Evolutionary conservation across 1,140 invertebrate species (phyloP).

Genomic region (Macrotrachela quadricornifera): DNA sequence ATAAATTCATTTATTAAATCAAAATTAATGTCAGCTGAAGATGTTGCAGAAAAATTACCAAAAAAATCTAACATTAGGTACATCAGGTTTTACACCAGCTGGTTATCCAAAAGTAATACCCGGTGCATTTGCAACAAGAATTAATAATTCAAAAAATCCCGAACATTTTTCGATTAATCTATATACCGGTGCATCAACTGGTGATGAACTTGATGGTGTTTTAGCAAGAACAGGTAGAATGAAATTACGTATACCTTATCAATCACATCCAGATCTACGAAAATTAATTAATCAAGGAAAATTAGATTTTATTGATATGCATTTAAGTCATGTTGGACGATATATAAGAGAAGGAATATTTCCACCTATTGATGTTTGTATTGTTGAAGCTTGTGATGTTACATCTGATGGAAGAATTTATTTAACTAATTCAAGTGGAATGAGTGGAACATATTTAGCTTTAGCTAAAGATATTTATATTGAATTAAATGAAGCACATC

Average conservation of each 20-base stretch:
- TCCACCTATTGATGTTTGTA: background rate
- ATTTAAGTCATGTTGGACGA: background rate
- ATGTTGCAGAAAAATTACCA: background rate
- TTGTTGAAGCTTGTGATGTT: background rate
- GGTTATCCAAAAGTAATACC: background rate
- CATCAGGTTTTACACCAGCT: background rate
- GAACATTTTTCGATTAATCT: background rate
- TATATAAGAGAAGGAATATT: background rate
- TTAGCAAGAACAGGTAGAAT: background rate
- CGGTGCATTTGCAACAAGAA: background rate
- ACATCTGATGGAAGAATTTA: background rate
- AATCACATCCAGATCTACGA: background rate
- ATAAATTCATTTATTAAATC: background rate
- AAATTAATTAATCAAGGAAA: background rate
- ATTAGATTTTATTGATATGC: background rate
- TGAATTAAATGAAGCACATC: background rate
- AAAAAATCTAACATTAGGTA: background rate
- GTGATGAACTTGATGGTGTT: background rate
- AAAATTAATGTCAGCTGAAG: background rate
- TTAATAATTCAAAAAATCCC: background rate
- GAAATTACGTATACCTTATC: background rate
- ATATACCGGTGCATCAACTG: background rate
- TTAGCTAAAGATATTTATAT: background rate
- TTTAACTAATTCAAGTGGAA: background rate
- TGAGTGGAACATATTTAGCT: background rate